Conservation (phyloP, 2,797 vertebrate species). For the Helarctos malayanus region DNA sequence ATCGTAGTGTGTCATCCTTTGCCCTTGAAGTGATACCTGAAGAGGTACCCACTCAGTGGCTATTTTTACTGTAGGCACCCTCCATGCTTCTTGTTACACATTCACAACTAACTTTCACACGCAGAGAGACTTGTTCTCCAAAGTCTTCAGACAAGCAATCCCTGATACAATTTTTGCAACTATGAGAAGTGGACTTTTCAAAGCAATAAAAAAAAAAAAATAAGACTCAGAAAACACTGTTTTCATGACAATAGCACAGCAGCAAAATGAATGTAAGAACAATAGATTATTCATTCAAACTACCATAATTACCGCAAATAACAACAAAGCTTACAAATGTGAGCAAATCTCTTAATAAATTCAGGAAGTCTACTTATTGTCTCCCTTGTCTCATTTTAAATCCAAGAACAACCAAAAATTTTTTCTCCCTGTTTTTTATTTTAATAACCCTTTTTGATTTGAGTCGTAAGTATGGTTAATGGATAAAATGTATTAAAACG, state of each 20-base stretch:
- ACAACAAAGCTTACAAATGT: not conserved
- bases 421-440: not conserved
- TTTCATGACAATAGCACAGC: not conserved
- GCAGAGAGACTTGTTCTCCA: not conserved
- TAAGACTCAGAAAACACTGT: not conserved
- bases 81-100: not conserved
- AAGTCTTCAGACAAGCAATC: not conserved
- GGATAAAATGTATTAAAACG: not conserved
- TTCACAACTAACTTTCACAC: not conserved
- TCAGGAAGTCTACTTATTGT: not conserved
- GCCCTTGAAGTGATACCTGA: not conserved
- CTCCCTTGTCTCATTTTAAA: not conserved
- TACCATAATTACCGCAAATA: not conserved
- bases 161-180: not conserved
- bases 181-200: not conserved
- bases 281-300: not conserved
- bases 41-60: fast-evolving
- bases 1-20: not conserved
- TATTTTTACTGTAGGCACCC: not conserved
- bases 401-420: not conserved
- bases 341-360: not conserved
- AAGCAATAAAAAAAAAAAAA: not conserved
- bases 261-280: not conserved
- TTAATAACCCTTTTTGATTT: not conserved
- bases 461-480: not conserved